phyloP scores from a whole-genome alignment of 2,113 vertebrate species.

The Tachuris rubrigastra region DNA sequence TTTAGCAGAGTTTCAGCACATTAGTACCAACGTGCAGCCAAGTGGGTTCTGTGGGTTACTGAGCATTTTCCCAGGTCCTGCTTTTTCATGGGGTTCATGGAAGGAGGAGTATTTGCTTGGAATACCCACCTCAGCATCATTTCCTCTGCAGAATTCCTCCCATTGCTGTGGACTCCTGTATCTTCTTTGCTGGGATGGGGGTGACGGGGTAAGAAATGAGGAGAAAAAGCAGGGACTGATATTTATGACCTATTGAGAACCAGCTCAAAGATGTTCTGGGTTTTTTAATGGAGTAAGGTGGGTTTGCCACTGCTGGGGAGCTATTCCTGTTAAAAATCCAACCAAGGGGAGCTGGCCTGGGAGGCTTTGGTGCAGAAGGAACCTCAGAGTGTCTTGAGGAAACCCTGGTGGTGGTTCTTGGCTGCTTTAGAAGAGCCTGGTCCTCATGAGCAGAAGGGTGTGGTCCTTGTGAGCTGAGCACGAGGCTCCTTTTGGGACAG shows the following conservation, averaged over 20 bases:
- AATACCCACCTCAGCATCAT: background rate
- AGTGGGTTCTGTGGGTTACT: background rate
- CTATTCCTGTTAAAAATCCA: background rate
- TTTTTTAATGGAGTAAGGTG: background rate
- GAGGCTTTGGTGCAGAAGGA: background rate
- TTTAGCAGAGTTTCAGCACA: background rate
- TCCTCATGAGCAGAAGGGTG: background rate
- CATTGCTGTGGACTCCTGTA: background rate
- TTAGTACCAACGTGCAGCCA: background rate
- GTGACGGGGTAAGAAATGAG: background rate
- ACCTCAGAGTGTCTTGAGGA: background rate
- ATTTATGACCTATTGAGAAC: background rate
- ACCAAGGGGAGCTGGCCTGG: background rate
- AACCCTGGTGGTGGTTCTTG: background rate
- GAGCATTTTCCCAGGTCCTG: background rate
- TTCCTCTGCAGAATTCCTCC: background rate
- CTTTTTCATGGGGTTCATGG: background rate
- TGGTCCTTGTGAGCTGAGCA: background rate
- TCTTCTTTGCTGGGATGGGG: background rate
- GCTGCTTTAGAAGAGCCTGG: background rate
- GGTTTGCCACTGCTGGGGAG: background rate
- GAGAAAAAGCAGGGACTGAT: background rate
- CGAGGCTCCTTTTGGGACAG: conserved; percentile 2
- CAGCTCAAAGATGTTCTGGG: background rate
- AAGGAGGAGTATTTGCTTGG: background rate